phyloP scores from a whole-genome alignment of 1,140 invertebrate genomes.

The Anastrepha obliqua region DNA sequence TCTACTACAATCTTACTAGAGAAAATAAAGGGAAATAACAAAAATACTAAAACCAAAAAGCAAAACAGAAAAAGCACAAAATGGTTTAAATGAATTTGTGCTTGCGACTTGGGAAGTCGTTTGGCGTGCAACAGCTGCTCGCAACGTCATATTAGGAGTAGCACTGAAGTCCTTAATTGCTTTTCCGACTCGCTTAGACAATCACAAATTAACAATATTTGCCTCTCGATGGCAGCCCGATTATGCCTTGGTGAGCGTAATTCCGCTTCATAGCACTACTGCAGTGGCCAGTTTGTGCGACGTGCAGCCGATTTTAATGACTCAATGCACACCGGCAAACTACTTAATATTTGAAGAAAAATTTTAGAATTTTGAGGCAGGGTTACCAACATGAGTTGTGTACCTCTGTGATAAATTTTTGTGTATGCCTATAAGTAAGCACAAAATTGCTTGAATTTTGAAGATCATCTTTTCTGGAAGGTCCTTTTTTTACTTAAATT shows the following conservation, averaged over 20 bases:
- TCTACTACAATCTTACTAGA: too few relatives aligned
- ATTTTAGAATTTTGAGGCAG: background rate
- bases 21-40: too few relatives aligned
- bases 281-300: background rate
- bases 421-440: too few relatives aligned
- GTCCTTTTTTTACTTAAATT: too few relatives aligned
- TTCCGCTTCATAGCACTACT: background rate
- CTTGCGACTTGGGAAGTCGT: background rate
- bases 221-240: background rate
- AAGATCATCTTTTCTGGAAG: too few relatives aligned
- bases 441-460: too few relatives aligned
- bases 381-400: background rate
- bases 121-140: slow-evolving; percentile 15
- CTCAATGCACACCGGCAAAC: background rate
- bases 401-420: too few relatives aligned
- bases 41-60: too few relatives aligned
- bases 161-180: background rate
- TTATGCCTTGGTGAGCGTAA: background rate
- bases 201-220: slow-evolving; percentile 34
- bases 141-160: background rate
- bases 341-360: background rate
- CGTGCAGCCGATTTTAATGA: background rate
- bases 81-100: too few relatives aligned
- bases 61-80: too few relatives aligned
- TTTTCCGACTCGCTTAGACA: background rate